These are phyloP conservation scores for Dasypolia templi DNA, from an alignment of 2,888 invertebrate species.

Conservation along the genomic window DNA sequence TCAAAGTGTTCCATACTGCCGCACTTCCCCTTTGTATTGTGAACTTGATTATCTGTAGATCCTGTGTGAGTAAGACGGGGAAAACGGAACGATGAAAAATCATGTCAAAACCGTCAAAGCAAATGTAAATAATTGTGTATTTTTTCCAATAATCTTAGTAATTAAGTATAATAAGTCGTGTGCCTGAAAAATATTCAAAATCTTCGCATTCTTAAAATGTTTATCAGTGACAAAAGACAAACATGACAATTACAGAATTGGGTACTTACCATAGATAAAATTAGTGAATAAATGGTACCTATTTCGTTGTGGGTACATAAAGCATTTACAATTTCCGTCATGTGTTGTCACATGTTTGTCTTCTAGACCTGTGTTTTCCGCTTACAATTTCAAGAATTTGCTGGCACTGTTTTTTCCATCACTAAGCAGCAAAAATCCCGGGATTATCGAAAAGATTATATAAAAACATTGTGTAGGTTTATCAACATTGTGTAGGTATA, in stretches of 20 bases:
- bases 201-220: slow-evolving; percentile 1
- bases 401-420: slow-evolving; percentile 4
- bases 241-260: neutral
- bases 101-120: slow-evolving; percentile 4
- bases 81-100: neutral
- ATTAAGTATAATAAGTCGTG: slow-evolving; percentile 11
- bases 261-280: neutral
- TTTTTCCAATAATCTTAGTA: slow-evolving; percentile 6
- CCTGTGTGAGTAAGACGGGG: neutral
- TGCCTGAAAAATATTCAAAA: slow-evolving; percentile 21
- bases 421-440: neutral
- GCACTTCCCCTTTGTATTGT: neutral
- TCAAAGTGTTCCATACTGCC: slow-evolving; percentile 18
- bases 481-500: neutral
- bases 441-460: slow-evolving; percentile 3
- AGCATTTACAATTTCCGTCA: neutral
- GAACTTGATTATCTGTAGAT: slow-evolving; percentile 8
- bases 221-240: neutral
- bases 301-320: neutral
- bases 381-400: slow-evolving; percentile 1
- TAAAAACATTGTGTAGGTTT: neutral
- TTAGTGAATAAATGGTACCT: neutral
- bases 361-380: slow-evolving; percentile 6
- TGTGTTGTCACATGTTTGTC: slow-evolving; percentile 6
- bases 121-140: slow-evolving; percentile 23